A percentile compares a stretch with the other conserved stretches of the same genome.
These are phyloP conservation scores for Drosophila picticornis DNA, from an alignment of 2,888 invertebrate genomes.

Conservation along the genomic window DNA sequence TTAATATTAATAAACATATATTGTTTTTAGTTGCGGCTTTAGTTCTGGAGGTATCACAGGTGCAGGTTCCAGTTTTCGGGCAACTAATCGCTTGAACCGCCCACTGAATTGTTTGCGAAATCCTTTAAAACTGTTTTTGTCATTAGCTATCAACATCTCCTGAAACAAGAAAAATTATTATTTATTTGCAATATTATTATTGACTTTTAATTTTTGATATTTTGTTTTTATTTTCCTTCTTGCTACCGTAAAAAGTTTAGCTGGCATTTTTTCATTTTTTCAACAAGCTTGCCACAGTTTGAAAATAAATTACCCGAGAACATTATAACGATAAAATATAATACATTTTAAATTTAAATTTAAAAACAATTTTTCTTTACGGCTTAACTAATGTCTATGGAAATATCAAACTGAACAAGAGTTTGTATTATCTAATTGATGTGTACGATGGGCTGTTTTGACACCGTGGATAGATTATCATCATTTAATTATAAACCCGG, in stretches of 20 bases:
- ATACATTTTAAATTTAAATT: background rate
- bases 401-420: background rate
- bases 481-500: background rate
- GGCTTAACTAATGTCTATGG: background rate
- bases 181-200: background rate
- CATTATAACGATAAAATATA: background rate
- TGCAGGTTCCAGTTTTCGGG: constrained; percentile 93
- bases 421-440: background rate
- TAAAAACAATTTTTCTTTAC: background rate
- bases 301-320: background rate
- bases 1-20: constrained; percentile 90
- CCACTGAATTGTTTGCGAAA: constrained; percentile 94
- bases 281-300: background rate
- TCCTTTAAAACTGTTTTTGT: constrained; percentile 92
- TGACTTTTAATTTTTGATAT: background rate
- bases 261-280: background rate
- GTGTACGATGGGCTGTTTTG: background rate
- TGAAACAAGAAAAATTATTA: constrained; percentile 84
- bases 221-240: background rate
- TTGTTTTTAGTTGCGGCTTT: constrained; percentile 94
- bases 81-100: constrained; percentile 93
- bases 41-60: constrained; percentile 95
- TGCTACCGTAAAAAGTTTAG: background rate
- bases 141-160: constrained; percentile 91
- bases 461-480: background rate